Conservation (phyloP, 1,140 invertebrate genomes). For the Helicoverpa zea region DNA sequence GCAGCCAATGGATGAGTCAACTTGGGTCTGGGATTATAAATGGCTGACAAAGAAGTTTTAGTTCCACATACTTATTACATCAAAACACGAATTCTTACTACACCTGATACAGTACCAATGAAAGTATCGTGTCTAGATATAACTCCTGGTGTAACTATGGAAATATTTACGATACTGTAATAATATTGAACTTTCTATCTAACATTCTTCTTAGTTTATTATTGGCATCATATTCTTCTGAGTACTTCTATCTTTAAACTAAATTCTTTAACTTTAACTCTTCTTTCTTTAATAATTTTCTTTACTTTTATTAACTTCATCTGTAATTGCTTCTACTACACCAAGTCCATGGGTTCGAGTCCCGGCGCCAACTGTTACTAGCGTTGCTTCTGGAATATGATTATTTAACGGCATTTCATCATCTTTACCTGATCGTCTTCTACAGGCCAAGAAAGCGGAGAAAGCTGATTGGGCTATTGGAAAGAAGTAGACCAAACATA, state of each 20-base stretch:
- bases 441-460: conserved; percentile 93
- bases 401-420: conserved; percentile 50
- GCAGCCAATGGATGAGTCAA: neutral
- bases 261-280: conserved; percentile 12
- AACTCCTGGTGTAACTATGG: neutral
- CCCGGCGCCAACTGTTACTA: conserved; percentile 10
- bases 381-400: neutral
- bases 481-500: conserved; percentile 88
- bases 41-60: neutral
- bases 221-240: conserved; percentile 28
- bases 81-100: conserved; percentile 15
- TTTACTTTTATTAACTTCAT: conserved; percentile 36
- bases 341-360: conserved; percentile 19
- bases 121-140: too few species aligned
- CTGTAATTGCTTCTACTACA: conserved; percentile 15
- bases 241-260: conserved; percentile 14
- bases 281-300: conserved; percentile 17
- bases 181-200: conserved; percentile 10
- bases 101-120: neutral
- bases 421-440: conserved; percentile 70
- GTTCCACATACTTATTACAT: conserved; percentile 1
- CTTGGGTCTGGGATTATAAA: neutral
- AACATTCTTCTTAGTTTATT: conserved; percentile 9
- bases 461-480: conserved; percentile 92
- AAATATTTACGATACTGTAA: neutral